phyloP scores from a whole-genome alignment of 2,888 invertebrate species.

The Pseudolycoriella hygida region DNA sequence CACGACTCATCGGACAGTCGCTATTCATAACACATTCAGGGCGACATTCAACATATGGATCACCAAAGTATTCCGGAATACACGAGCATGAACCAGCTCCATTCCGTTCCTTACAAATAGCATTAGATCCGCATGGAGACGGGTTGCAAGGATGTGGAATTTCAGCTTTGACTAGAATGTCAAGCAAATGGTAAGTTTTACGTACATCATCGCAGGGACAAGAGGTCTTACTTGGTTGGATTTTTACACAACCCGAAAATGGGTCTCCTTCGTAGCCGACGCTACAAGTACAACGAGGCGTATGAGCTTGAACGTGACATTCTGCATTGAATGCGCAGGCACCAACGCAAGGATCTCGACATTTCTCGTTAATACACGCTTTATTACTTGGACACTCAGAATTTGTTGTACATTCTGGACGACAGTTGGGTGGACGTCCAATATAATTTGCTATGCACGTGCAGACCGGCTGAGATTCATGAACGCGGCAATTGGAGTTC shows the following conservation, averaged over 20 bases:
- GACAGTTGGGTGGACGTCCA: constrained; percentile 42
- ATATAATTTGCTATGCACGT: constrained; percentile 40
- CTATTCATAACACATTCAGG: constrained; percentile 49
- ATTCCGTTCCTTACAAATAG: constrained; percentile 43
- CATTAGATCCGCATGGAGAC: constrained; percentile 49
- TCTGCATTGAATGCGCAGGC: constrained; percentile 48
- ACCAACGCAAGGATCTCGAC: constrained; percentile 43
- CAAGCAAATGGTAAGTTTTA: not conserved
- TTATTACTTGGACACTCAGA: constrained; percentile 32
- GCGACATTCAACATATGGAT: constrained; percentile 45
- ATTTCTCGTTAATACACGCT: constrained; percentile 34
- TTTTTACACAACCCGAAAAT: constrained; percentile 34
- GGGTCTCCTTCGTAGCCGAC: constrained; percentile 43
- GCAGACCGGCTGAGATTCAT: constrained; percentile 35
- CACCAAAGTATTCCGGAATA: constrained; percentile 42
- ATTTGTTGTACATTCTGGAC: constrained; percentile 44
- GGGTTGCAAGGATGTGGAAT: constrained; percentile 39
- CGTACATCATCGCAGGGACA: not conserved
- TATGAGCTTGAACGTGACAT: constrained; percentile 39
- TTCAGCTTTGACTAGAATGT: constrained; percentile 30
- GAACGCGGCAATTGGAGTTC: constrained; percentile 38
- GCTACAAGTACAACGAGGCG: constrained; percentile 33
- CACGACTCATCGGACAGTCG: constrained; percentile 42
- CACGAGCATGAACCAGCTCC: constrained; percentile 47
- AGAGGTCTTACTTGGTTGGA: constrained; percentile 29